Base-by-base conservation (phyloP, 2,797 vertebrate species). In the Pelobates cultripes region DNA sequence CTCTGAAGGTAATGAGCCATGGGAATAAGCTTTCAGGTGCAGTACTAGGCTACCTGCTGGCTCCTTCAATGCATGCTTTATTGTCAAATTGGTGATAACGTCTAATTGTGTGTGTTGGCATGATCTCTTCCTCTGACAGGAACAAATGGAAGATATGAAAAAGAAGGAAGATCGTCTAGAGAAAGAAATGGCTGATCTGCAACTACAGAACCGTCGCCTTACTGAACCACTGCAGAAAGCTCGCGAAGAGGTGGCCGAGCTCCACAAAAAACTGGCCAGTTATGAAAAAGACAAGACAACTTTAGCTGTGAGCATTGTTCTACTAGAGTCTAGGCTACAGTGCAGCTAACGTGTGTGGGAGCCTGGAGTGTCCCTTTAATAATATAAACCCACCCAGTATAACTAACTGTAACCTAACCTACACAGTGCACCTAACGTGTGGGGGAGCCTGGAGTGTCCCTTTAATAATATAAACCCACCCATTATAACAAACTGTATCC, bases 271-370 rank as follows among this genome's bases (percentile, higher is more conserved):
- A 76, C 69, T 96, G 47, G 47, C 70, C 6, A 88, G 88, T 86
- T 95, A 93, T 0, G 13, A 94, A 70, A 90, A 88, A 75, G 93
- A 94, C 89, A 95, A 95, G 90, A 89, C 91, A 45, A 83, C 85
- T 3, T 85, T 93, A 78, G 82, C 42, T 13, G 91, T 92, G 86
- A 83, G 87, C 28, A 28, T 28, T 28, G 28, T 28, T 28, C 28
- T 28, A 28, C 28, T 28, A 28, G 28, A 28, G 28, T 28, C 28
- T 28, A 28, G 28, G 28, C 28, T 28, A 28, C 28, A 28, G 28
- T 28, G 28, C 28, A 28, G 1, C 28, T 28, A 28, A 28, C 28
- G 28, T 28, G 28, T 28, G 28, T 28, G 28, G 28, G 28, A 28
- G 28, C 28, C 28, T 28, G 28, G 28, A 28, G 28, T 28, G 28